A percentile compares a stretch with the other conserved stretches of the same genome.
Conservation (phyloP, 2,888 invertebrate genomes). For the Plebejus melissa region DNA sequence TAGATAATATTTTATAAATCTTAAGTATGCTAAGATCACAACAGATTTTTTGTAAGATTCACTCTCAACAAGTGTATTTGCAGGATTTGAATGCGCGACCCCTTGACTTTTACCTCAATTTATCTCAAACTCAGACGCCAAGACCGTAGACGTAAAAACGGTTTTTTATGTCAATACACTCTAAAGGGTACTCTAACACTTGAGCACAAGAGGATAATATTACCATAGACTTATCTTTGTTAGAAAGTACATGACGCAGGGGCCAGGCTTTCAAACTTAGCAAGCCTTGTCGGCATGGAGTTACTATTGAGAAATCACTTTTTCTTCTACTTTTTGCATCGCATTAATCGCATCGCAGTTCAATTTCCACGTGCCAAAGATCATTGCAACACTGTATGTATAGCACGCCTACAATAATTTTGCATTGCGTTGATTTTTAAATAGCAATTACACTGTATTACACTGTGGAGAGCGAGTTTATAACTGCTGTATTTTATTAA, state of each 20-base stretch:
- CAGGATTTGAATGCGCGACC: not conserved
- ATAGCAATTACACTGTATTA: too few species aligned
- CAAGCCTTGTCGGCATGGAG: not conserved
- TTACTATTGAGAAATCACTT: not conserved
- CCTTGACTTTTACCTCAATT: slow-evolving; percentile 7
- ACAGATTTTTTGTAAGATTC: not conserved
- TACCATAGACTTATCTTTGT: slow-evolving; percentile 11
- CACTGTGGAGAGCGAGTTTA: too few species aligned
- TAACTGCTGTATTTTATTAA: too few species aligned
- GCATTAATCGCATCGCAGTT: too few species aligned
- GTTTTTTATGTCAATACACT: slow-evolving; percentile 19
- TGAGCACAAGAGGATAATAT: slow-evolving; percentile 10
- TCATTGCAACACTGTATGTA: not conserved
- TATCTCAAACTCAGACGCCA: slow-evolving; percentile 6
- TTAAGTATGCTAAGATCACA: not conserved
- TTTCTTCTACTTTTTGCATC: too few species aligned
- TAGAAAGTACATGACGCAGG: not conserved
- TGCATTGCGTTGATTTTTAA: too few species aligned
- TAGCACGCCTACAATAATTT: too few species aligned
- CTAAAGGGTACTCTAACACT: slow-evolving; percentile 1
- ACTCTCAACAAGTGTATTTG: not conserved
- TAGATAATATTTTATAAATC: too few species aligned
- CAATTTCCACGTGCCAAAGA: not conserved
- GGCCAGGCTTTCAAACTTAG: not conserved
- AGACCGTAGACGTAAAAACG: slow-evolving; percentile 7